Evolutionary conservation across 2,113 vertebrate species (phyloP).

Genomic region (Pelusios castaneus): DNA sequence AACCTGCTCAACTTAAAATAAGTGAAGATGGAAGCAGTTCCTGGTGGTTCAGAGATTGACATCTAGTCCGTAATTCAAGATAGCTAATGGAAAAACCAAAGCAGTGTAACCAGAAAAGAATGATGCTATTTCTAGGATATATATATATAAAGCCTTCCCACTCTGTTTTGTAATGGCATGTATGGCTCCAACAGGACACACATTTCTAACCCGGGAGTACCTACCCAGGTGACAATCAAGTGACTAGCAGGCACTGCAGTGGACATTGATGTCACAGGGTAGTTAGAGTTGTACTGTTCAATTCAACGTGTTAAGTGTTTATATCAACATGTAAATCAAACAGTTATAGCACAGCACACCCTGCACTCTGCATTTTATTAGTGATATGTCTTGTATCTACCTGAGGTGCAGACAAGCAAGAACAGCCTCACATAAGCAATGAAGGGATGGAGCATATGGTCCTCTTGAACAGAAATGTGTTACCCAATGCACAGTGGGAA

Average conservation of each 20-base stretch:
- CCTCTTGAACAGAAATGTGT: not conserved
- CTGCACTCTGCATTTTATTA: too few species aligned
- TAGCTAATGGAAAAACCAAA: not conserved
- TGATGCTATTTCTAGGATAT: not conserved
- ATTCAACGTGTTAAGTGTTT: not conserved
- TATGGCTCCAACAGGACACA: not conserved
- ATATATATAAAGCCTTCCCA: not conserved
- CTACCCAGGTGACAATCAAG: not conserved
- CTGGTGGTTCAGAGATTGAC: not conserved
- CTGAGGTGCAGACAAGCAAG: not conserved
- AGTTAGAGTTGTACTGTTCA: not conserved
- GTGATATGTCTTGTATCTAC: not conserved
- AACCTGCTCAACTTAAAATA: not conserved
- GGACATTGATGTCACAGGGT: not conserved
- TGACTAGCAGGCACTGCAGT: not conserved
- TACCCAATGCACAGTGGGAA: not conserved
- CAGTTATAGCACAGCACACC: not conserved
- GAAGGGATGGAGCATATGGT: not conserved
- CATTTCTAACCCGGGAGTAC: not conserved
- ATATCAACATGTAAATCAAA: not conserved
- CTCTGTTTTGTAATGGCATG: not conserved
- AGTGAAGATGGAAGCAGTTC: accelerated
- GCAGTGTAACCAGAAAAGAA: not conserved
- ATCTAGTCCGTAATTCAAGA: not conserved
- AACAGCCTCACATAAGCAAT: not conserved